Conservation (phyloP, 2,888 invertebrate genomes). For the Anthoptus insignis region DNA sequence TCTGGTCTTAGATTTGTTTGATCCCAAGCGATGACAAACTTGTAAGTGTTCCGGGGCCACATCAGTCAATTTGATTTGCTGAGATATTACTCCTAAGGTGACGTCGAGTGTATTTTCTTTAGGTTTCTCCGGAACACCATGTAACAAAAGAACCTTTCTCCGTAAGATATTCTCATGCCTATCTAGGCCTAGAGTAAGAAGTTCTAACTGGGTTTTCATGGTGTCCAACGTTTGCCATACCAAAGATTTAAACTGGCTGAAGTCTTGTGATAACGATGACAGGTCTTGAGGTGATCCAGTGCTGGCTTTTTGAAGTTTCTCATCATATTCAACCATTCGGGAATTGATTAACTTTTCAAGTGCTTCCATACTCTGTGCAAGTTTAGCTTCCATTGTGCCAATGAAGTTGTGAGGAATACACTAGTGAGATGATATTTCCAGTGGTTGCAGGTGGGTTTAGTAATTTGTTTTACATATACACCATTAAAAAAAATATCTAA, state of each 20-base stretch:
- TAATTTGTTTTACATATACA: neutral
- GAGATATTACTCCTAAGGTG: neutral
- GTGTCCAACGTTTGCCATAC: neutral
- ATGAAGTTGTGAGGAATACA: neutral
- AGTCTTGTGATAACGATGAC: neutral
- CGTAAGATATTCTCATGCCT: neutral
- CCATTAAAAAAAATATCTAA: constrained; percentile 37
- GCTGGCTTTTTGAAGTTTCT: neutral
- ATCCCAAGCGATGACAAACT: neutral
- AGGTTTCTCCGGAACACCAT: neutral
- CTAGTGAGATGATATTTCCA: neutral
- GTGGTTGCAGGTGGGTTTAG: neutral
- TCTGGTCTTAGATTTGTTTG: neutral
- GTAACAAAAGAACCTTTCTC: neutral
- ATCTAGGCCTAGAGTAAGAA: neutral
- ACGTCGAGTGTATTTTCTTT: neutral
- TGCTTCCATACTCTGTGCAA: neutral
- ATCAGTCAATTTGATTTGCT: neutral
- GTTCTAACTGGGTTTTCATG: neutral
- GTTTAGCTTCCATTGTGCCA: neutral
- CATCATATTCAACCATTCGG: neutral
- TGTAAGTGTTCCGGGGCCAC: neutral
- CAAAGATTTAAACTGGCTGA: neutral
- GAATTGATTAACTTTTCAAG: neutral
- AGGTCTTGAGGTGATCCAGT: neutral